Evolutionary conservation across 1,140 invertebrate species (phyloP).

Genomic region (Octopus bimaculoides): DNA sequence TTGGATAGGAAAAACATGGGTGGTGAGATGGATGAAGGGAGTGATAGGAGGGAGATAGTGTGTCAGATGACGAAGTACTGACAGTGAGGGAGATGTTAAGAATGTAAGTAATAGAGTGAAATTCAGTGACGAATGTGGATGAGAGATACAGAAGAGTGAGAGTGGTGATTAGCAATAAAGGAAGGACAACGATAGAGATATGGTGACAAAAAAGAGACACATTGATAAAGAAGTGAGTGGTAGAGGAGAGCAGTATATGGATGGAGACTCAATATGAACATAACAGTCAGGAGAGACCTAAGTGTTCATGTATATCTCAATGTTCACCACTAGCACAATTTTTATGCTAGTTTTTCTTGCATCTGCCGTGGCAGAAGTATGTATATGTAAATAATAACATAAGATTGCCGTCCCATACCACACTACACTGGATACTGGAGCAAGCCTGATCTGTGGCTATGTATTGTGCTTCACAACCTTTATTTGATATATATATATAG

Average conservation of each 20-base stretch:
- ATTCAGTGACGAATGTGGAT: neutral
- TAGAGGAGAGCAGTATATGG: neutral
- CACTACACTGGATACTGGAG: no score
- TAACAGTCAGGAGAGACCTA: no score
- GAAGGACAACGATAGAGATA: neutral
- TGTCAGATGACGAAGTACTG: neutral
- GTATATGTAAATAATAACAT: no score
- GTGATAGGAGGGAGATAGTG: neutral
- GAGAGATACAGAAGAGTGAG: neutral
- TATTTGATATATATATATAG: no score
- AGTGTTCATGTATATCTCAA: no score
- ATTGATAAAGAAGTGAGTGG: neutral
- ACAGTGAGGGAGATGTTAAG: neutral
- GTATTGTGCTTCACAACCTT: no score
- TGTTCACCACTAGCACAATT: no score
- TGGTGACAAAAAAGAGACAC: neutral
- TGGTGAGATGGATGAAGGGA: neutral
- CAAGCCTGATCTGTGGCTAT: no score
- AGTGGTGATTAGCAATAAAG: neutral
- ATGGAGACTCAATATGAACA: neutral
- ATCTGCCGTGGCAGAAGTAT: no score
- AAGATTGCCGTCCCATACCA: no score
- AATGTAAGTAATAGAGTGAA: neutral
- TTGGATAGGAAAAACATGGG: neutral
- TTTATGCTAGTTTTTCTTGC: no score